Evolutionary conservation across 2,113 vertebrate species (phyloP).

Genomic region (Blennius ocellaris): DNA sequence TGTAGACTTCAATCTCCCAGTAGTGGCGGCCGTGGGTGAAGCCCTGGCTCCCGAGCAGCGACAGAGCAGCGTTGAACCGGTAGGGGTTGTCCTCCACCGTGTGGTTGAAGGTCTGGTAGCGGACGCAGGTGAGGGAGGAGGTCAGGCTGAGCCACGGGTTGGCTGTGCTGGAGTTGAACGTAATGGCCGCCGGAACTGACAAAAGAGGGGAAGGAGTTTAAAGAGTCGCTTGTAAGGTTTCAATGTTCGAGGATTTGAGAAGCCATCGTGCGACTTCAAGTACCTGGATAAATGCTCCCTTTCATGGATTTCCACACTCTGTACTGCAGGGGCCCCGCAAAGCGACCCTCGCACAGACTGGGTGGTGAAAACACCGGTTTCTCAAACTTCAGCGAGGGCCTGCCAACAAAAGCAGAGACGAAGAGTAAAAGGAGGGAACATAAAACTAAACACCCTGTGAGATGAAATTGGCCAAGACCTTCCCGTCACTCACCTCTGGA

Average conservation of each 20-base stretch:
- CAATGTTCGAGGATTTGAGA: not conserved
- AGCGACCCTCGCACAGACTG: conserved; percentile 84
- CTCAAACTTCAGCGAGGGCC: conserved; percentile 84
- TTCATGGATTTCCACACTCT: conserved; percentile 86
- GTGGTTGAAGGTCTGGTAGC: conserved; percentile 84
- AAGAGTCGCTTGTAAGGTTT: not conserved
- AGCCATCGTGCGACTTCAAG: not conserved
- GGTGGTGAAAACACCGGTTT: conserved; percentile 78
- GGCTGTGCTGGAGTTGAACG: conserved; percentile 85
- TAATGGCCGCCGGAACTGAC: conserved; percentile 82
- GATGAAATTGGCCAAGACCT: not conserved
- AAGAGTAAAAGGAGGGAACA: conserved; percentile 11
- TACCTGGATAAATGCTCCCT: conserved; percentile 85
- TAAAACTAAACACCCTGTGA: not conserved
- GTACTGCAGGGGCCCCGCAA: conserved; percentile 85
- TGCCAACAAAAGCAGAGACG: conserved; percentile 59
- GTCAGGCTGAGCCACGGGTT: conserved; percentile 86
- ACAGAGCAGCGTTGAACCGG: conserved; percentile 84
- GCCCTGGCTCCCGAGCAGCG: conserved; percentile 83
- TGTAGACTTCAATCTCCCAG: conserved; percentile 87
- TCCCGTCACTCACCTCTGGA: conserved; percentile 82
- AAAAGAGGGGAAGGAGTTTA: not conserved
- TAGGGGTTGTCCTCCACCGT: conserved; percentile 83
- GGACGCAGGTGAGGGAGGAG: conserved; percentile 84
- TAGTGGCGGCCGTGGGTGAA: conserved; percentile 85